Evolutionary conservation across 2,888 invertebrate species (phyloP).

Genomic region (Melipona bicolor): DNA sequence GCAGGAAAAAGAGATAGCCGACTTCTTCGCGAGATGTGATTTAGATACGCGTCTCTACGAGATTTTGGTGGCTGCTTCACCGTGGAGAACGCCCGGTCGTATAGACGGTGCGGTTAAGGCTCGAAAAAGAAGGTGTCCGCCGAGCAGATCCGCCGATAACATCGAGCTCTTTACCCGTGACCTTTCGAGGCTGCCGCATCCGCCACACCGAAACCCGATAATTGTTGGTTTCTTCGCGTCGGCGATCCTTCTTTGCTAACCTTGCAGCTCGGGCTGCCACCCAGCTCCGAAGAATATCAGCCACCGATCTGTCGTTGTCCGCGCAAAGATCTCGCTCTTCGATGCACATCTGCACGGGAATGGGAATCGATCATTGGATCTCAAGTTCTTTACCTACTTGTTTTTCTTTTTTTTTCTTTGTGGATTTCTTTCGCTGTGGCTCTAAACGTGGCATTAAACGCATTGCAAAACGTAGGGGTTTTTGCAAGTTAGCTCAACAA

Average conservation of each 20-base stretch:
- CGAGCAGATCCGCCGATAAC: conserved; percentile 39
- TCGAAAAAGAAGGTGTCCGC: conserved; percentile 29
- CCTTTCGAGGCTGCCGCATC: conserved; percentile 35
- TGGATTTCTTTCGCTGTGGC: neutral
- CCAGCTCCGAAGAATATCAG: neutral
- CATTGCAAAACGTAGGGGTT: too few relatives aligned
- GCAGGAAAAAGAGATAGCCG: conserved; percentile 55
- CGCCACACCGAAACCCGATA: conserved; percentile 39
- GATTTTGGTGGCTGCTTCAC: conserved; percentile 34
- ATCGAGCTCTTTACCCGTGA: conserved; percentile 43
- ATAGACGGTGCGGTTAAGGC: conserved; percentile 21
- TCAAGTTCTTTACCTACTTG: neutral
- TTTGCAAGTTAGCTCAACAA: too few relatives aligned
- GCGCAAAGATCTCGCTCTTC: conserved; percentile 33
- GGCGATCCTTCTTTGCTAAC: neutral
- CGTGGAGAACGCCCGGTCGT: conserved; percentile 31
- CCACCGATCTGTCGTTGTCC: conserved; percentile 48
- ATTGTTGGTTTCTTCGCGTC: conserved; percentile 51
- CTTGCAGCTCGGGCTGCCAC: neutral
- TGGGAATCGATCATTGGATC: too few relatives aligned
- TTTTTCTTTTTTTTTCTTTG: neutral
- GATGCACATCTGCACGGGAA: neutral
- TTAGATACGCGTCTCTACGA: conserved; percentile 71
- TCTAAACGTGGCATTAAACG: neutral
- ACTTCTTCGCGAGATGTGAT: conserved; percentile 75